Evolutionary conservation across 2,797 vertebrate species (phyloP), one percentile per base, ranked within the genome.

Genomic region (Myotis pilosus): DNA sequence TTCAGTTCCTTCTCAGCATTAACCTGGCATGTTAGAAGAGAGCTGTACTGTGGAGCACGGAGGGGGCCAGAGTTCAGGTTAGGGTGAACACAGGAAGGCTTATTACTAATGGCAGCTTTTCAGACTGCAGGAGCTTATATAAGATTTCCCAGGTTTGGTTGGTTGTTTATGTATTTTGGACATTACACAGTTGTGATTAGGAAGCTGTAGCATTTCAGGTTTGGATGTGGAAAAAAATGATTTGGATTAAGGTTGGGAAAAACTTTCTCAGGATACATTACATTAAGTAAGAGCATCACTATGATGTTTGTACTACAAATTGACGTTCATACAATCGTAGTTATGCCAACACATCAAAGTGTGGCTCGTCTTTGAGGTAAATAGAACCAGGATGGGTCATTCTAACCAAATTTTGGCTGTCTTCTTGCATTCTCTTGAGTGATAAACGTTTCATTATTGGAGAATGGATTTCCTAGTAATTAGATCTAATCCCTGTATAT

Each of bases 1-100:
- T 97, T 95, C 20, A 89, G 90, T 82, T 96, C 49, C 92, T 95
- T 95, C 88, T 96, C 96, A 96, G 94, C 80, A 74, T 28, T 97
- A 92, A 95, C 93, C 95, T 97, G 96, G 90, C 86, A 10, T 51
- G 79, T 94, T 87, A 81, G 94, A 90, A 90, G 88, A 92, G 85
- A 74, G 49, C 85, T 49, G 91, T 71, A 38, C 78, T 53, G 85
- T 80, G 94, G 69, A 87, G 44, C 0, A 3, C 44, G 95, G 51
- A 76, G 95, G 44, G n/a, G 38, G 36, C 15, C 44, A 16, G 79
- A 19, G 75, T 44, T 84, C 62, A 20, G 80, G 75, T 83, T 79
- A 83, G 68, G 68, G 80, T 81, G 55, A 83, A 3, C 8, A 53
- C 33, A 9, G 92, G 81, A n/a, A 83, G 75, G 53, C 51, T 89